Percentiles rank a stretch among this genome's conserved stretches.
phyloP scores from a whole-genome alignment of 1,140 invertebrate species.

The Lethrus apterus region DNA sequence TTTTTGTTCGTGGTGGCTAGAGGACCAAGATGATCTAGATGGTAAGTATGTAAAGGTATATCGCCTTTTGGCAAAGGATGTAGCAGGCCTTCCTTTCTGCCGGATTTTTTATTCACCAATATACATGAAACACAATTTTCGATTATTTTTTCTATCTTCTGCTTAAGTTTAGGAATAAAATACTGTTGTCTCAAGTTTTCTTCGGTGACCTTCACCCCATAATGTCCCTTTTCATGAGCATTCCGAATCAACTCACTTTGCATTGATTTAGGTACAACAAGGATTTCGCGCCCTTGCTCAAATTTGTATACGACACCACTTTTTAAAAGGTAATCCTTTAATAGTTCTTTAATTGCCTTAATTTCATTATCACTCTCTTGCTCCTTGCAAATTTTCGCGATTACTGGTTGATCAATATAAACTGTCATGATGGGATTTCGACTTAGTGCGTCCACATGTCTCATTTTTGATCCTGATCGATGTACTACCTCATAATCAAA shows the following conservation, averaged over 20 bases:
- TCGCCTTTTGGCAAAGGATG: conserved; percentile 25
- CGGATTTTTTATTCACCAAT: conserved; percentile 13
- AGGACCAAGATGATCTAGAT: conserved; percentile 31
- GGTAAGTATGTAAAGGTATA: conserved; percentile 28
- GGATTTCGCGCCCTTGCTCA: conserved; percentile 17
- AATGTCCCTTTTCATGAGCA: conserved; percentile 25
- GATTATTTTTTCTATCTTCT: conserved; percentile 7
- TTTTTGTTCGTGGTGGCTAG: conserved; percentile 22
- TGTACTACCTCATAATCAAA: conserved; percentile 36
- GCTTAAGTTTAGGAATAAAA: background rate
- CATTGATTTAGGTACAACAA: conserved; percentile 19
- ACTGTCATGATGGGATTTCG: conserved; percentile 6
- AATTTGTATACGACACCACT: conserved; percentile 24
- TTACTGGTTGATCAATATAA: conserved; percentile 2
- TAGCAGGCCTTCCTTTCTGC: conserved; percentile 28
- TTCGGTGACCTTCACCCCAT: conserved; percentile 14
- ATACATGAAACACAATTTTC: conserved; percentile 7
- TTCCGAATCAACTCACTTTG: conserved; percentile 22
- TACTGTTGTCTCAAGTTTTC: background rate
- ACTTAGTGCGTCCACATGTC: conserved; percentile 38
- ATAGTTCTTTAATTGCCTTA: conserved; percentile 5
- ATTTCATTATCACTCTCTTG: conserved; percentile 11
- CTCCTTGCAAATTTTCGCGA: no score
- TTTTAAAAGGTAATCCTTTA: conserved; percentile 21
- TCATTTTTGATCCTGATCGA: conserved; percentile 34